Evolutionary conservation across 2,797 vertebrate species (phyloP).

Genomic region (Xiphorhynchus erythropygius): DNA sequence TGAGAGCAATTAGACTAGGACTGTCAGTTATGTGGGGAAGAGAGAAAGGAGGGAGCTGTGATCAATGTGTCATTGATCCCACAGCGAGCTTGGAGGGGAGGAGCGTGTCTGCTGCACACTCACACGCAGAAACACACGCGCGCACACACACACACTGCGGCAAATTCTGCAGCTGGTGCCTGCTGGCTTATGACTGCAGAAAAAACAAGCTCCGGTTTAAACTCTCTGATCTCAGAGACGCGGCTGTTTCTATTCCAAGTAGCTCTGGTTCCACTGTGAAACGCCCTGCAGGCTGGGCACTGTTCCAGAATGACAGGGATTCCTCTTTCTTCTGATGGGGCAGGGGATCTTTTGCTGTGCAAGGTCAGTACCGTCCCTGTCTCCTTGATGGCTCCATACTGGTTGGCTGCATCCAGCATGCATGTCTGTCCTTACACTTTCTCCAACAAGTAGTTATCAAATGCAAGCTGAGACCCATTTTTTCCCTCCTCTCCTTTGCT

Average conservation of each 20-base stretch:
- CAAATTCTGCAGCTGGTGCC: slow-evolving; percentile 76
- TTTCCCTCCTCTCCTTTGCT: neutral
- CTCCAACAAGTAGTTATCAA: neutral
- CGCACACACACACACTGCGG: slow-evolving; percentile 71
- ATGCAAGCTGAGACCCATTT: neutral
- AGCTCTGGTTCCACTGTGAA: neutral
- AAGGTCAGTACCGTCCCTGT: neutral
- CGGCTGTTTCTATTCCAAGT: slow-evolving; percentile 56
- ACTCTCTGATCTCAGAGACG: slow-evolving; percentile 54
- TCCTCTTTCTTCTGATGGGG: neutral
- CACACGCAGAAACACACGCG: slow-evolving; percentile 24
- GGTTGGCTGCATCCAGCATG: neutral
- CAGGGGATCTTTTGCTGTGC: neutral
- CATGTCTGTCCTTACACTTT: neutral
- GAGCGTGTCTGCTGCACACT: slow-evolving; percentile 63
- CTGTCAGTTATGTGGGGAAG: neutral
- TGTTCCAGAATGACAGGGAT: neutral
- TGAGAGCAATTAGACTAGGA: neutral
- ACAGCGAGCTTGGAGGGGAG: slow-evolving; percentile 61
- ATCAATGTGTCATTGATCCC: slow-evolving; percentile 32
- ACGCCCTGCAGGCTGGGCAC: slow-evolving; percentile 33
- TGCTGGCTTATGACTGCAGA: slow-evolving; percentile 71
- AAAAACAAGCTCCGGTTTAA: slow-evolving; percentile 50
- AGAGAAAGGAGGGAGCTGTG: slow-evolving; percentile 3
- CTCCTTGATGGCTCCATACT: neutral